A percentile compares a stretch with the other conserved stretches of the same genome.
phyloP scores from a whole-genome alignment of 2,888 invertebrate genomes.

The Helicoverpa assulta region DNA sequence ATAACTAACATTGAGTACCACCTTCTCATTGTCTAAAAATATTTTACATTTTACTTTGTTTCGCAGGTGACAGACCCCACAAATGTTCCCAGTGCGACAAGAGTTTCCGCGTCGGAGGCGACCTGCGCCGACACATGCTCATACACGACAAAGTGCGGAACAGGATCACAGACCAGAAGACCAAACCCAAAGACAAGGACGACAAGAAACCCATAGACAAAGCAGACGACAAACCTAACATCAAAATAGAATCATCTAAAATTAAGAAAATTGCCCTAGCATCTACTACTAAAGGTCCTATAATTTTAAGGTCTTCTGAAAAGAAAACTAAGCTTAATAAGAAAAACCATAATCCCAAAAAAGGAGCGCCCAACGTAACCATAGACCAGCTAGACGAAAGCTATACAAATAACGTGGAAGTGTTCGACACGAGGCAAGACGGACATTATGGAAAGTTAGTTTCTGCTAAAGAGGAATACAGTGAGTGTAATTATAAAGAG shows the following conservation, averaged over 20 bases:
- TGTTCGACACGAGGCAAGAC: constrained; percentile 65
- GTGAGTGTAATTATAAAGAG: constrained; percentile 62
- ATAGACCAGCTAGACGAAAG: constrained; percentile 68
- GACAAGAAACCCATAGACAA: constrained; percentile 47
- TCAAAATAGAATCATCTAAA: constrained; percentile 40
- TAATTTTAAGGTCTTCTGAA: constrained; percentile 27
- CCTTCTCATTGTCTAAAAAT: neutral
- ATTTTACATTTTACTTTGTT: constrained; percentile 34
- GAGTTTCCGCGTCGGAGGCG: constrained; percentile 95
- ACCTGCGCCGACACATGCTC: constrained; percentile 94
- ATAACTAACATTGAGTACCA: no score
- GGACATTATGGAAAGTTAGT: constrained; percentile 69
- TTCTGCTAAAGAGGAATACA: constrained; percentile 71
- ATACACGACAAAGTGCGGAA: constrained; percentile 90
- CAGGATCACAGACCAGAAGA: constrained; percentile 68
- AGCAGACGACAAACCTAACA: constrained; percentile 12
- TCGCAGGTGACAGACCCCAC: constrained; percentile 94
- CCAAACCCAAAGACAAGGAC: constrained; percentile 58
- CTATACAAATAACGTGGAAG: constrained; percentile 71
- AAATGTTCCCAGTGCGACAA: constrained; percentile 94
- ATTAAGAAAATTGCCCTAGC: constrained; percentile 60
- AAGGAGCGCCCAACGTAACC: constrained; percentile 80
- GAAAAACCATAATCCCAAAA: constrained; percentile 65
- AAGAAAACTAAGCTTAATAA: constrained; percentile 55
- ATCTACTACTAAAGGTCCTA: constrained; percentile 48